Evolutionary conservation across 2,797 vertebrate species (phyloP), one percentile per base, ranked within the genome.

Genomic region (Phalloptychus januarius): DNA sequence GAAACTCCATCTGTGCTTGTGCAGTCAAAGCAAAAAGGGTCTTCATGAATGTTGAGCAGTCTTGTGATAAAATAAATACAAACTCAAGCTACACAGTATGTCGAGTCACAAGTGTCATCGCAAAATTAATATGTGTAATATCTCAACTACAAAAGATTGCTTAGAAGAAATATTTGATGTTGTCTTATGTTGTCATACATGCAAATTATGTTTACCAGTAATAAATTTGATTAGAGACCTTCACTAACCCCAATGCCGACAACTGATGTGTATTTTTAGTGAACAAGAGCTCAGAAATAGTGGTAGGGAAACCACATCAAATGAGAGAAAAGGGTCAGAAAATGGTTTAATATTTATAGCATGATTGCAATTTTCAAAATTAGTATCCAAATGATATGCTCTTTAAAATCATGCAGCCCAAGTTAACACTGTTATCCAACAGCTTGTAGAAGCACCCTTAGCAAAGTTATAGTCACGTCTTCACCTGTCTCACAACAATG

Each of bases 1-100:
- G 86, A 90, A 88, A 89, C 86, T 89, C 88, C 76, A 78, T 89
- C 81, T 86, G 82, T 83, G 88, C 69, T 67, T 56, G 63, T 50
- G 54, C 77, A 69, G 63, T 69, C 28, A 63, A 45, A 79, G 82
- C 78, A 44, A 70, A 76, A 84, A 71, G n/a, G 42, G 25, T 45
- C 42, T 70, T 45, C n/a, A 28, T 70, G 67, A 45, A 70, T 16
- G 12, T 8, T 40, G 42, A 44, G 15, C 13, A 28, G 42, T 28
- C 67, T 44, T 44, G 67, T 13, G 3, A 70, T 28, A 18, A 70
- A 70, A 42, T 11, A 40, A n/a, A 31, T 33, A 3, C 2, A 38
- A 67, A 40, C 8, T 67, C 36, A 36, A 12, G 63, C 36, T 67
- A 38, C 10, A 13, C 10, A 67, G 38, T 23, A 40, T 2, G 40